These are phyloP conservation scores for Diplodus puntazzo DNA, from an alignment of 2,797 vertebrate genomes.

Conservation along the genomic window DNA sequence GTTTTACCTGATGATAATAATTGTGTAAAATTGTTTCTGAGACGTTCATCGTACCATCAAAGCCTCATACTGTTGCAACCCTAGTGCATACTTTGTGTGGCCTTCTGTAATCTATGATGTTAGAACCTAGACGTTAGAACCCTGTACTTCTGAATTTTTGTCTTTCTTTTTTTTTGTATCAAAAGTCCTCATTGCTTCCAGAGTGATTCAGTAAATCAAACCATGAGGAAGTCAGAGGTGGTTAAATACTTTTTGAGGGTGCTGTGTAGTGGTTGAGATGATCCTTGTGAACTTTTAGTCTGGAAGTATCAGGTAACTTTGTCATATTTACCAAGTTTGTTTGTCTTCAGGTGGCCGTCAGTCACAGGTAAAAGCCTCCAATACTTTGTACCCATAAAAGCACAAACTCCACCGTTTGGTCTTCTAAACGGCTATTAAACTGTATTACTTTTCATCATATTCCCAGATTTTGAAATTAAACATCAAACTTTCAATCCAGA, in stretches of 20 bases:
- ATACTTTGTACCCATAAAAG: constrained; percentile 6
- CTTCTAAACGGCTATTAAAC: neutral
- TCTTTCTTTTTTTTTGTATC: neutral
- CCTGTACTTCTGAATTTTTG: neutral
- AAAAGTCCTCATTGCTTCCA: neutral
- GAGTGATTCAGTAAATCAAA: neutral
- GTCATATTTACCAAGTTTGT: constrained; percentile 5
- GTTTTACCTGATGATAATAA: too few species aligned
- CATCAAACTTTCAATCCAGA: neutral
- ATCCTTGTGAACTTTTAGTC: neutral
- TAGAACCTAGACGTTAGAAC: neutral
- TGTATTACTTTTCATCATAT: neutral
- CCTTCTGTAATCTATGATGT: neutral
- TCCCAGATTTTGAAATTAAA: neutral
- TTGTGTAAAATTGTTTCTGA: too few species aligned
- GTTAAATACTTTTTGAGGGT: neutral
- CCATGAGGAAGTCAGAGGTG: fast-evolving
- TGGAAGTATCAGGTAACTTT: neutral
- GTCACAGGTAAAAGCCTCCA: neutral
- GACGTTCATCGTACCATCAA: too few species aligned
- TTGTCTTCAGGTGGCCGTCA: constrained; percentile 5
- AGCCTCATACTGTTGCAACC: too few species aligned
- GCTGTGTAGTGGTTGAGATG: neutral
- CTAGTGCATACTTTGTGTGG: neutral
- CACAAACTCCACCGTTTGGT: neutral